A percentile compares a stretch with the other conserved stretches of the same genome.
phyloP scores from a whole-genome alignment of 2,888 invertebrate species.

The Chymomyza procnemis region DNA sequence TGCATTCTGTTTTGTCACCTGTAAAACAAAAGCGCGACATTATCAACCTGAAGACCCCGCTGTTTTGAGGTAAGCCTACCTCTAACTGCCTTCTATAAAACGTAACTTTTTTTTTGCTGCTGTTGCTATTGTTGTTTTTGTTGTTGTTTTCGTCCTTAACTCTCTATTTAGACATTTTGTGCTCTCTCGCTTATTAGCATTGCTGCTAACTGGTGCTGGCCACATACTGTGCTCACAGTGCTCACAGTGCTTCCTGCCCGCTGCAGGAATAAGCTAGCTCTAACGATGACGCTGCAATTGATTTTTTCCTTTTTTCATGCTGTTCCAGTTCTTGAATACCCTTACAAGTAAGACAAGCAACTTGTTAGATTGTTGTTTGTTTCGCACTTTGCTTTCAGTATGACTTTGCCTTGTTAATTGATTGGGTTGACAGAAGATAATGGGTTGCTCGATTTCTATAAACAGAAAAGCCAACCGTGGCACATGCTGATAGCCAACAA shows the following conservation, averaged over 20 bases:
- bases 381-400: too few species aligned
- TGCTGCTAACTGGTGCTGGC: slow-evolving; percentile 41
- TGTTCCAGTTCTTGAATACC: background rate
- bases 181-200: slow-evolving; percentile 50
- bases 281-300: background rate
- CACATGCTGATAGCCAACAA: too few species aligned
- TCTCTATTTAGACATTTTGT: background rate
- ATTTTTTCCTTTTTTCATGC: background rate
- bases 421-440: too few species aligned
- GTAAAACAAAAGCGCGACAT: slow-evolving; percentile 15
- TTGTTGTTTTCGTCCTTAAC: background rate
- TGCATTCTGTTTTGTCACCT: slow-evolving; percentile 36
- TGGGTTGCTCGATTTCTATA: too few species aligned
- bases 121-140: background rate
- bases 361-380: too few species aligned
- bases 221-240: slow-evolving; percentile 20
- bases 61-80: background rate
- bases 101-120: background rate
- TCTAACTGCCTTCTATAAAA: background rate
- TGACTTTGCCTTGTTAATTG: too few species aligned
- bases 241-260: background rate
- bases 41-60: background rate
- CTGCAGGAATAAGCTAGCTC: background rate
- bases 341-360: too few species aligned
- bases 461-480: too few species aligned